A percentile compares a stretch with the other conserved stretches of the same genome.
These are phyloP conservation scores for Poeciliopsis prolifica DNA, from an alignment of 2,113 vertebrate genomes.

Conservation along the genomic window DNA sequence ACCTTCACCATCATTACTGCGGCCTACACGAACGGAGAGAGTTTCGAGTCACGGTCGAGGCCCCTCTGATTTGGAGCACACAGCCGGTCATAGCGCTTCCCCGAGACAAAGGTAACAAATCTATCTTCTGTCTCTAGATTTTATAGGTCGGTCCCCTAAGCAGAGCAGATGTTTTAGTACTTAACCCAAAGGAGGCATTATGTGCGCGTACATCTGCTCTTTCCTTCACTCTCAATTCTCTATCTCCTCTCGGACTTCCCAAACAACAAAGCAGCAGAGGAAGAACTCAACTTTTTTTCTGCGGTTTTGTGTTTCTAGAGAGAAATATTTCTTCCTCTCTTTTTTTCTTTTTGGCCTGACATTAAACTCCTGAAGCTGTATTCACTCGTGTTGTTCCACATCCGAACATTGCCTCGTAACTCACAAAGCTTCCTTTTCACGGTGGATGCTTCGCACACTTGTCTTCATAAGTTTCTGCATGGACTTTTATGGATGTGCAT, in stretches of 20 bases:
- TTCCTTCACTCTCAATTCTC: conserved; percentile 22
- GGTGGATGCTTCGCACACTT: too few species aligned
- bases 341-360: conserved; percentile 31
- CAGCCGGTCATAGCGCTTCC: conserved; percentile 63
- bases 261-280: conserved; percentile 23
- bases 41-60: conserved; percentile 82
- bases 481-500: too few species aligned
- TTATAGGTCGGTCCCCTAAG: background rate
- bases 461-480: background rate
- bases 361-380: conserved; percentile 30
- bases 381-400: background rate
- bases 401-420: background rate
- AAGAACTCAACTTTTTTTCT: conserved; percentile 14
- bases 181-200: conserved; percentile 32
- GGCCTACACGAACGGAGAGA: conserved; percentile 91
- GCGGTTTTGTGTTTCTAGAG: conserved; percentile 26
- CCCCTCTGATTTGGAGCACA: conserved; percentile 67
- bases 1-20: conserved; percentile 96
- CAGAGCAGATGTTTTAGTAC: conserved; percentile 34
- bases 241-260: conserved; percentile 13
- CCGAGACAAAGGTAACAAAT: conserved; percentile 71
- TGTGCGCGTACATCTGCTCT: conserved; percentile 57
- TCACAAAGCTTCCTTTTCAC: background rate
- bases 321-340: background rate
- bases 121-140: conserved; percentile 4